These are phyloP conservation scores for Alouatta palliata DNA, from an alignment of 2,113 vertebrate species.

Conservation along the genomic window DNA sequence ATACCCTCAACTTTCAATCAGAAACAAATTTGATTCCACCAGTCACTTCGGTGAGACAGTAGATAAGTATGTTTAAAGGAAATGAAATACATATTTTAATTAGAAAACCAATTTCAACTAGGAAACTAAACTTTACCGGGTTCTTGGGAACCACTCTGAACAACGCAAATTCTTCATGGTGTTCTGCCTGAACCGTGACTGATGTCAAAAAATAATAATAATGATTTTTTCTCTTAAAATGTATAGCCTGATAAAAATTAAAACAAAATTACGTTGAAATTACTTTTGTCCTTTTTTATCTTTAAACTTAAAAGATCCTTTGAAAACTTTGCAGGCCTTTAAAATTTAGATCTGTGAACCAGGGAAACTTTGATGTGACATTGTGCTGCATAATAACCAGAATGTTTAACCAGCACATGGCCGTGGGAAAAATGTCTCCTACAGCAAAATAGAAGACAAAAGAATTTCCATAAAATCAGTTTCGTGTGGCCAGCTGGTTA, in stretches of 20 bases:
- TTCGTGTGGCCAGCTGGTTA: constrained; percentile 40
- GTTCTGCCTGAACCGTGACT: not conserved
- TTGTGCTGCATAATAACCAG: not conserved
- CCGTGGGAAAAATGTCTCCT: constrained; percentile 54
- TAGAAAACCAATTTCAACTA: not conserved
- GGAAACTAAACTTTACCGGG: not conserved
- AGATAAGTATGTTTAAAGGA: not conserved
- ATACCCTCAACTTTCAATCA: not conserved
- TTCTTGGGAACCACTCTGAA: not conserved
- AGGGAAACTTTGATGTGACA: not conserved
- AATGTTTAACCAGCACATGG: not conserved
- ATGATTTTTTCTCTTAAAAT: not conserved
- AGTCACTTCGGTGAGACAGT: not conserved
- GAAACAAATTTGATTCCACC: not conserved
- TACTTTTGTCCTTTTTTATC: not conserved
- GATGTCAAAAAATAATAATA: not conserved
- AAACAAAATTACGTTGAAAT: constrained; percentile 29
- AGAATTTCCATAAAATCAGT: constrained; percentile 47
- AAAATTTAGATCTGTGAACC: not conserved
- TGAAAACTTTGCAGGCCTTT: not conserved
- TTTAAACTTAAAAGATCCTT: not conserved
- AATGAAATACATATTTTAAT: accelerated
- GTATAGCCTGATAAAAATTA: not conserved
- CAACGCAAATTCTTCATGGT: not conserved
- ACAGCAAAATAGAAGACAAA: constrained; percentile 60